Base-by-base conservation (phyloP, 2,113 vertebrate species). In the Coryphaenoides rupestris region DNA sequence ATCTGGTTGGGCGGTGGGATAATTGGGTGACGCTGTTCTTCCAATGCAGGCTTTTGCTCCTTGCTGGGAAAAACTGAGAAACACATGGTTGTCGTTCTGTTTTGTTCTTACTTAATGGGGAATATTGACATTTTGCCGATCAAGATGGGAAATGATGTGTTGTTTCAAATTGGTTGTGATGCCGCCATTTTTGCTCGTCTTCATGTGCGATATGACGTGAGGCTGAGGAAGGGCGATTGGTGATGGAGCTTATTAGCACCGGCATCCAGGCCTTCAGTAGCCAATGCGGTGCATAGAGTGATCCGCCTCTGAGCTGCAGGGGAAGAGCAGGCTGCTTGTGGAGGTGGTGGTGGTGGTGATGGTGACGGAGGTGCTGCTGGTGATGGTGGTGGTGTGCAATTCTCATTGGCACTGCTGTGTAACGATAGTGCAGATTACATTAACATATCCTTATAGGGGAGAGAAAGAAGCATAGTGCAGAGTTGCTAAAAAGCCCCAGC, bases 361-460 rank as follows among this genome's bases (percentile, higher is more conserved):
- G n/a, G n/a, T n/a, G n/a, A n/a, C n/a, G n/a, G n/a, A n/a, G n/a
- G n/a, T n/a, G n/a, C n/a, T n/a, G n/a, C n/a, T n/a, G n/a, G n/a
- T n/a, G n/a, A 62, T 69, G 73, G 47, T 0, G n/a, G 2, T 50
- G 65, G 57, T 2, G 54, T 72, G 63, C 59, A 55, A 64, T 71
- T 84, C 67, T 4, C 66, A 47, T 78, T 83, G 64, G 63, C 1
- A 63, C 66, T 67, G 59, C 55, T 62, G 65, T 72, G 68, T 63
- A 70, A 64, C 74, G 78, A 78, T 66, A 65, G 62, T 76, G 68
- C 47, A 69, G 69, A 58, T 76, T 60, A 63, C 69, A 85, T 83
- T 85, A 77, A 58, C 59, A 81, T 76, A 79, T 87, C 75, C 66
- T 75, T 71, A 77, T 65, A 69, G 68, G 58, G 61, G 65, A 76